phyloP scores from a whole-genome alignment of 2,113 vertebrate species.

The Sinocyclocheilus grahami region DNA sequence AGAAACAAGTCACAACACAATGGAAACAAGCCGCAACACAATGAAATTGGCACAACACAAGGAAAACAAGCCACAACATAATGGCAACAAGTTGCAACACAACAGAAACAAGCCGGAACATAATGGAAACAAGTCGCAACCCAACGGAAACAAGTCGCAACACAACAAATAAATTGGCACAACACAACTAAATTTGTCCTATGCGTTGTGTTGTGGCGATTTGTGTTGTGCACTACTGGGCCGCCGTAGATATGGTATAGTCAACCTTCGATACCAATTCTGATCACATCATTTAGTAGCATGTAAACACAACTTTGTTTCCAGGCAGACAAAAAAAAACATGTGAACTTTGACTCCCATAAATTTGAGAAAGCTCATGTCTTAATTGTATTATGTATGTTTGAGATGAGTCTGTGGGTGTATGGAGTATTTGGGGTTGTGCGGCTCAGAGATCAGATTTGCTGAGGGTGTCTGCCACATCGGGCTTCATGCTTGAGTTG shows the following conservation, averaged over 20 bases:
- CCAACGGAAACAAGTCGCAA: too few species aligned
- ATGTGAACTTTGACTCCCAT: neutral
- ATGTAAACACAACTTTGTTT: neutral
- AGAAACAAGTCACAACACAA: too few species aligned
- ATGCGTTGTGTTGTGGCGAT: too few species aligned
- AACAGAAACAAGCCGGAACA: too few species aligned
- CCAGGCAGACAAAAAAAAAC: neutral
- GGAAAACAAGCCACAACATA: too few species aligned
- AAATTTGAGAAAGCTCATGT: neutral
- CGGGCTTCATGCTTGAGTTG: constrained; percentile 48
- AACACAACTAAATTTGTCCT: too few species aligned
- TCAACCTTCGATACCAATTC: neutral
- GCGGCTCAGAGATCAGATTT: constrained; percentile 32
- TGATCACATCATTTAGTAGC: neutral
- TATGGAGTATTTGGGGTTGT: neutral
- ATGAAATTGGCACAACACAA: too few species aligned
- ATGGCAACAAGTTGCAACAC: too few species aligned
- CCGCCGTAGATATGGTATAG: neutral
- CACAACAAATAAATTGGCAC: too few species aligned
- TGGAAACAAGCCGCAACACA: too few species aligned
- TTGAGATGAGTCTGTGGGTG: neutral
- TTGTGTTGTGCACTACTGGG: too few species aligned
- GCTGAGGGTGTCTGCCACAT: constrained; percentile 29
- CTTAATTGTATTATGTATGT: neutral
- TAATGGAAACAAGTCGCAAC: too few species aligned